phyloP scores from a whole-genome alignment of 2,888 invertebrate species.

The Torymus tubicola region DNA sequence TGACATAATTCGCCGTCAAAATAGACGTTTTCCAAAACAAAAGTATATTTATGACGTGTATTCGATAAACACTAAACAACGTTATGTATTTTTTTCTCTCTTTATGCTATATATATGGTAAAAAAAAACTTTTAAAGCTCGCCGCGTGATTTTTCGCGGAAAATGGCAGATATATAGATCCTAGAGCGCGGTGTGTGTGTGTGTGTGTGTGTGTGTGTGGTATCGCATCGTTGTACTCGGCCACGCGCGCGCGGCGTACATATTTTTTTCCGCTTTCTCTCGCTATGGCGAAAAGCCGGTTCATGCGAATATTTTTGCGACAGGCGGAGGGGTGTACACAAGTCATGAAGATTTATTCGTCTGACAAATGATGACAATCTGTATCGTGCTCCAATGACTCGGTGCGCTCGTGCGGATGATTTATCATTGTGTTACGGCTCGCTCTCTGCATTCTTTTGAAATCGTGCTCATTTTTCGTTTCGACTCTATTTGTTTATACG shows the following conservation, averaged over 20 bases:
- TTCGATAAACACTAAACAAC: too few species aligned
- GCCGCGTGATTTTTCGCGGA: too few species aligned
- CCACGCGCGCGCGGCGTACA: too few species aligned
- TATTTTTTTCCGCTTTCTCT: neutral
- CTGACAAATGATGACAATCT: constrained; percentile 33
- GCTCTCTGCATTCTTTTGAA: constrained; percentile 48
- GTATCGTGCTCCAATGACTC: constrained; percentile 39
- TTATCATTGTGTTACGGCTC: constrained; percentile 7
- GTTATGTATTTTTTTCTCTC: too few species aligned
- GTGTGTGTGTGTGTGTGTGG: too few species aligned
- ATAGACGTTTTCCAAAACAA: neutral
- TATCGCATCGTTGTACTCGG: too few species aligned
- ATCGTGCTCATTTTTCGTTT: neutral
- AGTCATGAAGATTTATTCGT: constrained; percentile 24
- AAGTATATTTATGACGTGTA: too few species aligned
- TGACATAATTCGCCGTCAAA: neutral
- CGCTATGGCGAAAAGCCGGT: constrained; percentile 23
- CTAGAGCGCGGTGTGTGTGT: too few species aligned
- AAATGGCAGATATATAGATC: too few species aligned
- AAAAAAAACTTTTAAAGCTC: too few species aligned
- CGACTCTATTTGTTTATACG: too few species aligned
- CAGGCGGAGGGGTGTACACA: neutral
- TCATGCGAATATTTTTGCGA: constrained; percentile 38
- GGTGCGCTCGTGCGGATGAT: constrained; percentile 36
- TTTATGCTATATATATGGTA: too few species aligned